These are phyloP conservation scores for Atlantisia rogersi DNA, from an alignment of 2,113 vertebrate genomes.

Conservation along the genomic window DNA sequence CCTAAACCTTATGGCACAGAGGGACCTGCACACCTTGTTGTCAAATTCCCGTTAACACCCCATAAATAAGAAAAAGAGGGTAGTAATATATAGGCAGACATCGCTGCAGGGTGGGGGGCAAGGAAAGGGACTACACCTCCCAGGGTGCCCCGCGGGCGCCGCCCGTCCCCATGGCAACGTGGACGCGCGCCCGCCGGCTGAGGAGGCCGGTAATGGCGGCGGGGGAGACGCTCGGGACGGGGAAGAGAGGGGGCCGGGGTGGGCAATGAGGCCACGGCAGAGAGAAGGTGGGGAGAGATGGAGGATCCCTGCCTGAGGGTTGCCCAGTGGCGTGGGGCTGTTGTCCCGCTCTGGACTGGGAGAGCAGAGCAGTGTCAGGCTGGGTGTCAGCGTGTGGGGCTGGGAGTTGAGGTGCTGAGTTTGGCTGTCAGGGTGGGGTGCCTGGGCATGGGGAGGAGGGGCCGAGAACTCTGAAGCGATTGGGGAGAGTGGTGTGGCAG, in stretches of 20 bases:
- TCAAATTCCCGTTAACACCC: not conserved
- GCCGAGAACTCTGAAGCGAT: not conserved
- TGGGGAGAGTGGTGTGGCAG: not conserved
- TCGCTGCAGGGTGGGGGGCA: accelerated
- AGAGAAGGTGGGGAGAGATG: no score
- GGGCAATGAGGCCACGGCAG: not conserved
- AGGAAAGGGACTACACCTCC: not conserved
- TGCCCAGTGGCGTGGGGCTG: not conserved
- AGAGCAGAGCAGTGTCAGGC: not conserved
- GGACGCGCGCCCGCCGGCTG: not conserved
- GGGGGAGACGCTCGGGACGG: not conserved
- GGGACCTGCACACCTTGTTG: accelerated
- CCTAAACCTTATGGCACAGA: accelerated
- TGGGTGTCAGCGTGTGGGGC: not conserved
- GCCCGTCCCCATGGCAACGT: conserved; percentile 27
- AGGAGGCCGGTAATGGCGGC: not conserved
- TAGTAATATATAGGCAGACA: accelerated
- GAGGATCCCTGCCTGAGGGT: no score
- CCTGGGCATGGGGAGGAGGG: not conserved
- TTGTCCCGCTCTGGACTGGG: not conserved
- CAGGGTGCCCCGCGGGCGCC: not conserved
- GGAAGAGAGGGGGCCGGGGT: no score
- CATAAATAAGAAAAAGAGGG: no score
- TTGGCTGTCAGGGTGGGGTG: not conserved
- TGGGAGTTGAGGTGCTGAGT: not conserved